Base-by-base conservation (phyloP, 2,113 vertebrate genomes). In the Carettochelys insculpta region DNA sequence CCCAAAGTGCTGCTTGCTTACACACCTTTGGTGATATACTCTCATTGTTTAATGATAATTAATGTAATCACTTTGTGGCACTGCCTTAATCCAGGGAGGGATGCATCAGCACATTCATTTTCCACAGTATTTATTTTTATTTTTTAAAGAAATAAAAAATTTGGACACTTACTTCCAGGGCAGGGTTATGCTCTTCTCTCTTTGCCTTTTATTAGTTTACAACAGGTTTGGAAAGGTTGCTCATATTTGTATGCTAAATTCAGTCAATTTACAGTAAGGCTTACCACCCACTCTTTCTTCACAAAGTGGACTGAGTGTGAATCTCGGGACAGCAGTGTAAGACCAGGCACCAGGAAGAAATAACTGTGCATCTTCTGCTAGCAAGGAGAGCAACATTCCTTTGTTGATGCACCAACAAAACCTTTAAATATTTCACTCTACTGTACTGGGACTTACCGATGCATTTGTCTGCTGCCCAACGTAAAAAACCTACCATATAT, bases 101-200 rank as follows among this genome's bases (percentile, higher is more conserved):
- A 71, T 71, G 84, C 0, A 10, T 45, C 13, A 48, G 38, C 48
- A 77, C 29, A 12, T 11, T 19, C 5, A 29, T 11, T 50, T 88
- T 52, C 8, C 68, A 16, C 24, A 16, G 0, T 19, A 3, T 58
- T 89, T 5, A 76, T 38, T 77, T 68, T 89, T 5, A 76, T 38
- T 77, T 87, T 29, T 76, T 93, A 90, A 13, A 11, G 47, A 76
- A 89, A 54, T n/a, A 89, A 92, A 71, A 89, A 71, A 53, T 24
- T 5, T 47, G 34, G 81, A 51, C 52, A 61, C 45, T 16, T 54
- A 6, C 56, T 50, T 50, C 48, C 14, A 38, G 6, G 17, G 27
- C 68, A 83, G 10, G 29, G 77, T 82, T 24, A 45, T 38, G n/a
- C 56, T 56, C 52, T 38, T n/a, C 47, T 1, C 75, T 25, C 11